phyloP scores from a whole-genome alignment of 2,888 invertebrate genomes.

The Stegophylla sp. region DNA sequence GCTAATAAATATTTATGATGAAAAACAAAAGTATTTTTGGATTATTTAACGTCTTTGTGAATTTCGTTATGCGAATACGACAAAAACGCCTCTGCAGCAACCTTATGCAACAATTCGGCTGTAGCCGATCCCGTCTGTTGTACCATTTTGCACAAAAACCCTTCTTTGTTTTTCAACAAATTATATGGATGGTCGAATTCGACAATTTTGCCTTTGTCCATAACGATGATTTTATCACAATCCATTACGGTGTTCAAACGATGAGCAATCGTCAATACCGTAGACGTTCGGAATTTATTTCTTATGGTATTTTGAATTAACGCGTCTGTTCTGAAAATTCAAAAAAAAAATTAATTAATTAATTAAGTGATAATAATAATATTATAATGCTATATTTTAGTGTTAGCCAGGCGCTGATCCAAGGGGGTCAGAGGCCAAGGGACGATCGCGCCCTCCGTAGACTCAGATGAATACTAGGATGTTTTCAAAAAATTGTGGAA shows the following conservation, averaged over 20 bases:
- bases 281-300: conserved; percentile 79
- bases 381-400: not conserved
- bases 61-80: too few species aligned
- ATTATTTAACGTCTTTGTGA: too few species aligned
- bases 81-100: conserved; percentile 65
- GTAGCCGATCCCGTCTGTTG: conserved; percentile 73
- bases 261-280: conserved; percentile 90
- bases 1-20: too few species aligned
- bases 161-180: conserved; percentile 70
- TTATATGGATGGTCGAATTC: conserved; percentile 77
- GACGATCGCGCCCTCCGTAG: not conserved
- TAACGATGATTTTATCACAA: conserved; percentile 84
- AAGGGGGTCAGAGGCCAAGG: not conserved
- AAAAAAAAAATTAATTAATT: not conserved
- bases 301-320: conserved; percentile 85
- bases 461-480: too few species aligned
- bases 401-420: not conserved
- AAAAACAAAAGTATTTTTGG: too few species aligned
- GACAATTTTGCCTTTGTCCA: conserved; percentile 80
- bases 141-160: conserved; percentile 75
- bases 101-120: conserved; percentile 66
- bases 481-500: too few species aligned
- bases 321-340: conserved; percentile 74
- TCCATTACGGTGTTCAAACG: conserved; percentile 92
- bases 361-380: not conserved